Evolutionary conservation across 2,113 vertebrate genomes (phyloP).

Genomic region (Xiphias gladius): DNA sequence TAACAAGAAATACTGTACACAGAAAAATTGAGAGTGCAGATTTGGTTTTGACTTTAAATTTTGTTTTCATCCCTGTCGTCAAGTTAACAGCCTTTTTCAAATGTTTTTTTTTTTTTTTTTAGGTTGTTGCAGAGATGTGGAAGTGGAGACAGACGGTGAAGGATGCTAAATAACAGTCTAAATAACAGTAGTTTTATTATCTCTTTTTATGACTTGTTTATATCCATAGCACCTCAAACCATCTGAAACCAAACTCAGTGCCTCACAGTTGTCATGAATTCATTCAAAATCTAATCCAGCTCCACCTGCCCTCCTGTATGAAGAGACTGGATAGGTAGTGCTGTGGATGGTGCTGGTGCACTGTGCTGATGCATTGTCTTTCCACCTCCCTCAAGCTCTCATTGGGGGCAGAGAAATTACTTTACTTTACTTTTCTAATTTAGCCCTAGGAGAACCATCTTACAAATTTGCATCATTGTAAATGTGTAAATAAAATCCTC

Average conservation of each 20-base stretch:
- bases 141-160: constrained; percentile 82
- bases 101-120: neutral
- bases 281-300: constrained; percentile 5
- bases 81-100: neutral
- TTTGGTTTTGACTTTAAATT: neutral
- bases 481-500: constrained; percentile 59
- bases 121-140: constrained; percentile 83
- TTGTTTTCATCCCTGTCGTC: neutral
- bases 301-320: constrained; percentile 20
- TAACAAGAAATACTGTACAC: neutral
- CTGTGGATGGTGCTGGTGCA: neutral
- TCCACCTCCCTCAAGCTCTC: constrained; percentile 6
- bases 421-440: constrained; percentile 16
- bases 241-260: constrained; percentile 52
- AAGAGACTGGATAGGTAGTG: constrained; percentile 17
- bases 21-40: neutral
- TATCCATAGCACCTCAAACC: constrained; percentile 40
- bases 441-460: neutral
- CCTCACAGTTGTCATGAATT: constrained; percentile 46
- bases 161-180: constrained; percentile 74
- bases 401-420: neutral
- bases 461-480: constrained; percentile 42
- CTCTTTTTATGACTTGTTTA: constrained; percentile 48
- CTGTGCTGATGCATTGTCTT: neutral
- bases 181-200: constrained; percentile 38